phyloP scores from a whole-genome alignment of 92 coral and sea anemone species.

The Porites rus region DNA sequence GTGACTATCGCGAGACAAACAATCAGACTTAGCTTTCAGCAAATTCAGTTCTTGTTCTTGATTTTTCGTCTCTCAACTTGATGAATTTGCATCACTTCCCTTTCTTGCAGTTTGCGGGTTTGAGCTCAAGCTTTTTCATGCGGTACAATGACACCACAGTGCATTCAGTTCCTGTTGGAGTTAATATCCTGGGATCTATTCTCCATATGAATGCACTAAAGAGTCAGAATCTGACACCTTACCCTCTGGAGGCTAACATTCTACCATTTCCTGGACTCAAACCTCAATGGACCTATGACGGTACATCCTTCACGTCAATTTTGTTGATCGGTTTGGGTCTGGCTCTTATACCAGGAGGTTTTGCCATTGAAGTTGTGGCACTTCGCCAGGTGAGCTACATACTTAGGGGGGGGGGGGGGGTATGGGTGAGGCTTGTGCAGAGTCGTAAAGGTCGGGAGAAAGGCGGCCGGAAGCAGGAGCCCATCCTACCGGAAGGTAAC shows the following conservation, averaged over 20 bases:
- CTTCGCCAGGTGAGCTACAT: slow-evolving; percentile 75
- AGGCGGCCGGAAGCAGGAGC: too few relatives aligned
- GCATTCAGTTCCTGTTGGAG: slow-evolving; percentile 86
- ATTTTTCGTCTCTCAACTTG: not conserved
- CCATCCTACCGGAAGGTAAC: too few relatives aligned
- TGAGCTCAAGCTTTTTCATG: slow-evolving; percentile 60
- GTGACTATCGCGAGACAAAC: too few relatives aligned
- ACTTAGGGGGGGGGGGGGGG: not conserved
- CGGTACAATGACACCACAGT: slow-evolving; percentile 83
- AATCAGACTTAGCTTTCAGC: too few relatives aligned
- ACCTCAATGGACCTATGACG: slow-evolving; percentile 75
- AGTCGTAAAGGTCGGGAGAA: not conserved
- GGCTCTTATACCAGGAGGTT: slow-evolving; percentile 83
- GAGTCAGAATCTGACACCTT: slow-evolving; percentile 56
- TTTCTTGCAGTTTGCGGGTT: slow-evolving; percentile 34
- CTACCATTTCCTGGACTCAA: slow-evolving; percentile 74
- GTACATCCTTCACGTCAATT: slow-evolving; percentile 68
- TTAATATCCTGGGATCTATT: slow-evolving; percentile 80
- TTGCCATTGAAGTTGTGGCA: slow-evolving; percentile 79
- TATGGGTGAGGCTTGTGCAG: not conserved
- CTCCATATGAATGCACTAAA: slow-evolving; percentile 83
- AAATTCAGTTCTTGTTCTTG: too few relatives aligned
- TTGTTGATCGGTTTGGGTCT: slow-evolving; percentile 80
- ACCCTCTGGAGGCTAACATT: slow-evolving; percentile 74
- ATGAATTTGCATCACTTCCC: not conserved